Percentiles rank a stretch among this genome's conserved stretches.
phyloP scores from a whole-genome alignment of 2,888 invertebrate species.

The Mesorhabditis belari region DNA sequence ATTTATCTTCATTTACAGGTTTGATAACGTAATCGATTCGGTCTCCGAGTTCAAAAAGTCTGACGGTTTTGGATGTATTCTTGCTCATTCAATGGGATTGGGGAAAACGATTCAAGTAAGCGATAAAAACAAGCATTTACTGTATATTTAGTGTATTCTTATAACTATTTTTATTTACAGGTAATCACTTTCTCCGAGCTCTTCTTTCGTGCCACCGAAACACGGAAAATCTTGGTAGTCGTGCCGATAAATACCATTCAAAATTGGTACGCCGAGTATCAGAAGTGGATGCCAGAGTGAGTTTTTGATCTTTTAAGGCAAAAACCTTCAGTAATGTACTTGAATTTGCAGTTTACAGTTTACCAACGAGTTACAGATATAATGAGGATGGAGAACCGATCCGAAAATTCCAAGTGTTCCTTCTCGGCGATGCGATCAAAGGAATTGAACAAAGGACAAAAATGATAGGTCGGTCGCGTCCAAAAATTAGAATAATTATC shows the following conservation, averaged over 20 bases:
- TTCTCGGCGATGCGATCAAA: conserved; percentile 88
- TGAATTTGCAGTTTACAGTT: too few relatives aligned
- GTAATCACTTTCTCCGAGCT: conserved; percentile 93
- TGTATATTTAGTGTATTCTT: neutral
- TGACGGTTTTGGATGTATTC: conserved; percentile 87
- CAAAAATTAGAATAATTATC: neutral
- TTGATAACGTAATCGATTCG: conserved; percentile 93
- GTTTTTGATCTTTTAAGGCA: conserved; percentile 1
- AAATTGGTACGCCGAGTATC: conserved; percentile 89
- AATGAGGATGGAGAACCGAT: conserved; percentile 15
- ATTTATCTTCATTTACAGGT: conserved; percentile 54
- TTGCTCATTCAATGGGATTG: conserved; percentile 90
- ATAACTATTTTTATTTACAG: conserved; percentile 48
- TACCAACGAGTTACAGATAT: conserved; percentile 5
- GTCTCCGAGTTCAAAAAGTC: conserved; percentile 77
- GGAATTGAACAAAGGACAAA: conserved; percentile 78
- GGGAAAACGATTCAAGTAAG: conserved; percentile 78
- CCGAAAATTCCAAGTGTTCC: conserved; percentile 77
- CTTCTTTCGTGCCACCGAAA: conserved; percentile 79
- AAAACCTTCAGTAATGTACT: too few relatives aligned
- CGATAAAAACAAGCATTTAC: neutral
- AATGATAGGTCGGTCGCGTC: conserved; percentile 60
- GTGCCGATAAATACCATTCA: conserved; percentile 98
- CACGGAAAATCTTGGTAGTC: conserved; percentile 83
- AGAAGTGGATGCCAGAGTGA: conserved; percentile 80